Conservation (phyloP, 2,113 vertebrate genomes). For the Ammodytes dubius region DNA sequence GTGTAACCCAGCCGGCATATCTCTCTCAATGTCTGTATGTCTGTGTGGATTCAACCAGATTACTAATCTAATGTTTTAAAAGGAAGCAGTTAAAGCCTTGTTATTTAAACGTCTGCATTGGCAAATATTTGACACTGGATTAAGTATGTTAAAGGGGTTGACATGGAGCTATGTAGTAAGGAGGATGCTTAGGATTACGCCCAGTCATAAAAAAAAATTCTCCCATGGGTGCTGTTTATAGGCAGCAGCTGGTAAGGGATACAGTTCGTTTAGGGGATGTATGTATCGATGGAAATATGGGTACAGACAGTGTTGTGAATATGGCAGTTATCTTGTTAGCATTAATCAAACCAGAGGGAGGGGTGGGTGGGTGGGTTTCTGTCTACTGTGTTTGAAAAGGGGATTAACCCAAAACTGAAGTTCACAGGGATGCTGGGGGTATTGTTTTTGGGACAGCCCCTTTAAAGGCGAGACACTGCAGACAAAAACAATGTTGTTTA, state of each 20-base stretch:
- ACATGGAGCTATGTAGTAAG: neutral
- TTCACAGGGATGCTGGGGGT: constrained; percentile 23
- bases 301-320: neutral
- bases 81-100: neutral
- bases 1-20: constrained; percentile 53
- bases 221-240: constrained; percentile 8
- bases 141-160: neutral
- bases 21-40: too few species aligned
- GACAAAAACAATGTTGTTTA: constrained; percentile 1
- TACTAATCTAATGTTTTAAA: neutral
- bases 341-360: neutral
- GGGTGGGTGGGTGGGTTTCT: neutral
- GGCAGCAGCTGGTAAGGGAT: constrained; percentile 23
- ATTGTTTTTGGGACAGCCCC: constrained; percentile 23
- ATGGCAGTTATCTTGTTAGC: neutral
- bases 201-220: constrained; percentile 26
- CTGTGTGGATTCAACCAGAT: neutral
- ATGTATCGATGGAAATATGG: neutral
- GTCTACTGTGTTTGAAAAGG: constrained; percentile 11
- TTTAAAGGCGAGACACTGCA: too few species aligned
- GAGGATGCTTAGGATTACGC: constrained; percentile 46
- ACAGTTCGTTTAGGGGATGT: neutral
- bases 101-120: neutral
- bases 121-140: neutral
- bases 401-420: constrained; percentile 52